A percentile compares a stretch with the other conserved stretches of the same genome.
These are phyloP conservation scores for Diploscapter pachys DNA, from an alignment of 1,140 invertebrate species.

Conservation along the genomic window DNA sequence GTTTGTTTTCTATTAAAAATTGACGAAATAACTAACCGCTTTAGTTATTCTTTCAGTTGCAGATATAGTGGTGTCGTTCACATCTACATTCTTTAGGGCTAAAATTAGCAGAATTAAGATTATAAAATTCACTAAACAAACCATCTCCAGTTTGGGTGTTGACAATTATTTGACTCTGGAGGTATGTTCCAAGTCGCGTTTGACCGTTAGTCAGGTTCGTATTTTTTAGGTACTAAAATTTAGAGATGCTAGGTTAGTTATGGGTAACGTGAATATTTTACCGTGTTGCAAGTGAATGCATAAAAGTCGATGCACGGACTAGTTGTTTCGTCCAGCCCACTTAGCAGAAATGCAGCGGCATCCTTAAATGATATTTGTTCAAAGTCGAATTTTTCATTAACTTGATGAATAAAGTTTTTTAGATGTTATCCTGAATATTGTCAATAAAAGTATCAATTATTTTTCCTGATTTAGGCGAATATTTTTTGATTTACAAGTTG, in stretches of 20 bases:
- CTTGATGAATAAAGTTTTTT: too few relatives aligned
- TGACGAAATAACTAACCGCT: conserved; percentile 14
- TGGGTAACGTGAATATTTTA: not conserved
- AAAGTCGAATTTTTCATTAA: too few relatives aligned
- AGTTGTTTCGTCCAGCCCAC: conserved; percentile 62
- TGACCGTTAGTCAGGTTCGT: conserved; percentile 56
- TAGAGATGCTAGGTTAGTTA: not conserved
- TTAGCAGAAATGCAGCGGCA: conserved; percentile 56
- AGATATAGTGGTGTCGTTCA: conserved; percentile 17
- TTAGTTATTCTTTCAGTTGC: conserved; percentile 36
- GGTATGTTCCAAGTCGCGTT: conserved; percentile 42
- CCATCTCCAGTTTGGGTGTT: conserved; percentile 24
- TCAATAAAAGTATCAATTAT: too few relatives aligned
- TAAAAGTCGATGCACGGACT: conserved; percentile 67
- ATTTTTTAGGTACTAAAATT: conserved; percentile 53
- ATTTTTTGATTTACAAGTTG: too few relatives aligned
- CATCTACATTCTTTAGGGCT: conserved; percentile 23
- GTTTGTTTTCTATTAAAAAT: not conserved
- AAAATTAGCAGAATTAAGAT: too few relatives aligned
- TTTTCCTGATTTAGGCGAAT: too few relatives aligned
- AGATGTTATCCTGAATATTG: too few relatives aligned
- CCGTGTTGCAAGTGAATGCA: conserved; percentile 63
- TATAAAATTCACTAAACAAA: too few relatives aligned
- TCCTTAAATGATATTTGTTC: conserved; percentile 2
- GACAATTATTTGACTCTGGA: conserved; percentile 38